A percentile compares a stretch with the other conserved stretches of the same genome.
These are phyloP conservation scores for Chrysemys picta DNA, from an alignment of 2,113 vertebrate species.

Conservation along the genomic window DNA sequence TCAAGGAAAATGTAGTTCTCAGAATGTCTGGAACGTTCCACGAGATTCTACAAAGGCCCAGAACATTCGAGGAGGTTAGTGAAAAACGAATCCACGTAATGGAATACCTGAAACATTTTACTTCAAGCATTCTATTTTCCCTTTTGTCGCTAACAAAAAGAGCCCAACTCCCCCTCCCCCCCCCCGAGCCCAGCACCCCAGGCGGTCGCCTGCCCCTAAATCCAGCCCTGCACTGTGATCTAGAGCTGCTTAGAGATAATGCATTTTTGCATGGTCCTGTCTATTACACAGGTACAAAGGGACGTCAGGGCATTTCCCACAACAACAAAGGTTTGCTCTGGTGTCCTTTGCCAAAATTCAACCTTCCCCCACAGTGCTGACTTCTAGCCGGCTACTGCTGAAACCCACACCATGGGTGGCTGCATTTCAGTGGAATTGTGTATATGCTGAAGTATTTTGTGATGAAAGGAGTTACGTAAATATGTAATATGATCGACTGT, in stretches of 20 bases:
- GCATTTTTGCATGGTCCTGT: not conserved
- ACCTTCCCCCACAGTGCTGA: rapidly evolving
- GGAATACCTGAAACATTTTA: too few species aligned
- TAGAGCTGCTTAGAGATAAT: not conserved
- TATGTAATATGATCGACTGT: not conserved
- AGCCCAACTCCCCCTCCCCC: too few species aligned
- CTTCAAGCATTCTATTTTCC: too few species aligned
- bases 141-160: too few species aligned
- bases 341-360: not conserved
- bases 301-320: not conserved
- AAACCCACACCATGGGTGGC: not conserved
- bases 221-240: not conserved
- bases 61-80: too few species aligned
- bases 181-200: too few species aligned
- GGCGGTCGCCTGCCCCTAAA: too few species aligned
- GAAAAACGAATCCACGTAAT: too few species aligned
- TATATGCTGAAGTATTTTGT: not conserved
- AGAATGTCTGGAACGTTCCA: too few species aligned
- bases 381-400: not conserved
- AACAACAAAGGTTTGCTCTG: not conserved
- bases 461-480: not conserved
- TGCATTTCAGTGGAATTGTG: not conserved
- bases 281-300: not conserved
- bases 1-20: too few species aligned
- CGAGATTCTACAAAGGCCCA: too few species aligned